Base-by-base conservation (phyloP, 2,113 vertebrate species). In the Chionomys nivalis region DNA sequence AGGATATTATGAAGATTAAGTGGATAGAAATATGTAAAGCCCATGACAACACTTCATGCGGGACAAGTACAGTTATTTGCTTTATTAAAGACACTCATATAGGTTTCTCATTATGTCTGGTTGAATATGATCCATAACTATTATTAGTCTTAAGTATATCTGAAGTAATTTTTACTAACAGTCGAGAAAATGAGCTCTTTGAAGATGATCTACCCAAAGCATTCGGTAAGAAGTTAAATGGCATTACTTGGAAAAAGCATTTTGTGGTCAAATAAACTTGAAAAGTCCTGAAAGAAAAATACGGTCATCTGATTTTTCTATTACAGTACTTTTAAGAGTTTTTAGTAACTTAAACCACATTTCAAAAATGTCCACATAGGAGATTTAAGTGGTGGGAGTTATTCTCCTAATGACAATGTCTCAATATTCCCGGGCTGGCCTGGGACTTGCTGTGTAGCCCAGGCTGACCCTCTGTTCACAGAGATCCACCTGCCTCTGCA, bases 61-160 rank as follows among this genome's bases (percentile, higher is more conserved):
- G 61, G 33, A 83, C 68, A 95, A 81, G 23, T 93, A 31, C 39
- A 55, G 49, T 94, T 86, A 65, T 55, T 93, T 89, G 61, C 87
- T 93, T 94, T 92, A 78, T 89, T 82, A 93, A 96, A 94, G 75
- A 13, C 36, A 61, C 83, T 87, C 82, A n/a, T 47, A 36, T 78
- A 68, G 55, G 19, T 73, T 95, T 94, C 90, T 94, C 21, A 14
- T 96, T 93, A 77, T 55, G 10, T 86, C 52, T 17, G 61, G 79
- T n/a, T 89, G 73, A 96, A 70, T n/a, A 28, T 78, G 75, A 87
- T 83, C 12, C 85, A 85, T 94, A 85, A 88, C 26, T 17, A 93
- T 70, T 90, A 76, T 95, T 90, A 88, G 42, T 81, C 65, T 13
- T 94, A 95, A 92, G 42, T 63, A 33, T 42, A 82, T 31, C 44